A percentile compares a stretch with the other conserved stretches of the same genome.
phyloP scores from a whole-genome alignment of 2,888 invertebrate species.

The Nomada hirtipes region DNA sequence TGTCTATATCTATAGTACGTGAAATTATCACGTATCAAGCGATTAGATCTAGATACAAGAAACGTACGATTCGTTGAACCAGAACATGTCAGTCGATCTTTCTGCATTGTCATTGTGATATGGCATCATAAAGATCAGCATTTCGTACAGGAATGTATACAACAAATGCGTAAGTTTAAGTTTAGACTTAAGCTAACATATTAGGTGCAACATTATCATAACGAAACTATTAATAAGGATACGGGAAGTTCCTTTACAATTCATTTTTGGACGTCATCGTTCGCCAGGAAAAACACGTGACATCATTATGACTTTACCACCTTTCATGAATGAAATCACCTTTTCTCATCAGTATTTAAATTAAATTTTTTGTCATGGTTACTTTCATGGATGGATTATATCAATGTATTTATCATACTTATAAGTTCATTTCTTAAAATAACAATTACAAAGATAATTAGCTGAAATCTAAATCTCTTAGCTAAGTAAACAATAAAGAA shows the following conservation, averaged over 20 bases:
- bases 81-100: not conserved
- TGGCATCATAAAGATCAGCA: not conserved
- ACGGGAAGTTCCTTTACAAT: not conserved
- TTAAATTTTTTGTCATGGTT: constrained; percentile 17
- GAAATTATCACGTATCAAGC: not conserved
- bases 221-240: not conserved
- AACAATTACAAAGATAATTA: not conserved
- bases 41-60: not conserved
- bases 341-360: constrained; percentile 2
- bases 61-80: not conserved
- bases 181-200: not conserved
- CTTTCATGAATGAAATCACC: constrained; percentile 33
- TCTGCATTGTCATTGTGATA: not conserved
- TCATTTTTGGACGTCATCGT: not conserved
- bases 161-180: not conserved
- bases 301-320: not conserved
- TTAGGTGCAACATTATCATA: not conserved
- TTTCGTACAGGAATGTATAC: not conserved
- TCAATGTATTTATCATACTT: not conserved
- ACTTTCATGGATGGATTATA: not conserved
- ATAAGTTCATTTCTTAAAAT: not conserved
- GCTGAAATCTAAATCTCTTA: not conserved
- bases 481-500: not conserved
- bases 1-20: not conserved
- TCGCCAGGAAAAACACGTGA: constrained; percentile 1